phyloP scores from a whole-genome alignment of 2,888 invertebrate genomes.

The Lepas anatifera region DNA sequence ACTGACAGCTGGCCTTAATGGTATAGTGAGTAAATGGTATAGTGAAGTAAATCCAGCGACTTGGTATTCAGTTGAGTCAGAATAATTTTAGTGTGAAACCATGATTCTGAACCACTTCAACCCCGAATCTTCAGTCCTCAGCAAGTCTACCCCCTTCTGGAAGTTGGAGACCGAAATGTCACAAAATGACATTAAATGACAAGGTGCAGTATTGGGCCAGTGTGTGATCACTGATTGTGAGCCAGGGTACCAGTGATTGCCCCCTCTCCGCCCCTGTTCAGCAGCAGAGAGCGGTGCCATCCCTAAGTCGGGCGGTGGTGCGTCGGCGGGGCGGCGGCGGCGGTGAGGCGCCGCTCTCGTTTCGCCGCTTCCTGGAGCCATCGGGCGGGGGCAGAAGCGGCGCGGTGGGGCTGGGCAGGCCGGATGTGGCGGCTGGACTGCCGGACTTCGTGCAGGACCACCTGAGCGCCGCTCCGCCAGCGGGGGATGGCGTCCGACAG shows the following conservation, averaged over 20 bases:
- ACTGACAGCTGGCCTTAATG: background rate
- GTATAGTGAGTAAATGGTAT: background rate
- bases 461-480: background rate
- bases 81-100: background rate
- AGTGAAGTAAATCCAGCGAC: background rate
- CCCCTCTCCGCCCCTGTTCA: background rate
- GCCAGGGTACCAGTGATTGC: no score
- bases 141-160: background rate
- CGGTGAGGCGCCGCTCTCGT: conserved; percentile 8
- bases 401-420: background rate
- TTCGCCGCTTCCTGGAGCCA: conserved; percentile 11
- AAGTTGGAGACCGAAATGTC: background rate
- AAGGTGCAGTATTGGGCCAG: no score
- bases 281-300: background rate
- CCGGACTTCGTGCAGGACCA: conserved; percentile 13
- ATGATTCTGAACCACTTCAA: background rate
- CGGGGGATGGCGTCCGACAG: background rate
- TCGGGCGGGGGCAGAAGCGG: background rate
- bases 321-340: background rate
- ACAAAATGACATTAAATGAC: background rate
- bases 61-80: background rate
- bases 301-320: background rate
- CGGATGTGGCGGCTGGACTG: conserved; percentile 2
- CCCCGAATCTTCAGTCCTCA: background rate
- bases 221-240: no score